Evolutionary conservation across 53 echinoderm and acorn worm genomes (phyloP), one percentile per base, ranked within the genome.

Genomic region (Arbacia lixula): DNA sequence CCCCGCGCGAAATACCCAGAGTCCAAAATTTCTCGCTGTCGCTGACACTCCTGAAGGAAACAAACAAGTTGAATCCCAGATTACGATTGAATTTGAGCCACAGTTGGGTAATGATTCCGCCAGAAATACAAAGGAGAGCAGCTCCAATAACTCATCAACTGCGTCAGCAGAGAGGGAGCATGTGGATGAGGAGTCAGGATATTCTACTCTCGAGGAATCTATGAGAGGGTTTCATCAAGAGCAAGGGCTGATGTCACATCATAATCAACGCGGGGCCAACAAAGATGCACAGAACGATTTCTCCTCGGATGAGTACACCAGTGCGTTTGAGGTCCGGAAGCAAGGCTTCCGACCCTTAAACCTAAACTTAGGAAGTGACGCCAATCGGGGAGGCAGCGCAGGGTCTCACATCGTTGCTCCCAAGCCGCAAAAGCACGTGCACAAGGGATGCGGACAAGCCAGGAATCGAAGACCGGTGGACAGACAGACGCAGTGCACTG

Each of bases 401-500:
- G n/a, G n/a, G n/a, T n/a, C n/a, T n/a, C 69, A 41, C 16, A 1
- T 81, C 2, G 41, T 38, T 32, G 30, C 64, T 19, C 82, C 82
- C 22, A 81, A 81, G 33, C 82, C 82, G 2, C 82, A 81, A 46
- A 81, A 64, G 38, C 64, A 64, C 33, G 64, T 31, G n/a, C 29
- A 8, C 6, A 64, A 31, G 33, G n/a, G 6, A 32, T 9, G 83
- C 33, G n/a, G n/a, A n/a, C 61, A 53, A 74, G 35, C 74, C 19
- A 25, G 41, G 41, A 76, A 55, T 46, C 67, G 53, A 62, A 63
- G 71, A 27, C 58, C 53, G 35, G 78, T 75, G 38, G 87, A 92
- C 32, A 94, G 87, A 60, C 86, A 80, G 29, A 95, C 99, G 2
- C 99, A 99, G 68, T 99, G 99, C 63, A 88, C 90, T 49, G 90